phyloP scores from a whole-genome alignment of 2,113 vertebrate species.

The Marmota flaviventris region DNA sequence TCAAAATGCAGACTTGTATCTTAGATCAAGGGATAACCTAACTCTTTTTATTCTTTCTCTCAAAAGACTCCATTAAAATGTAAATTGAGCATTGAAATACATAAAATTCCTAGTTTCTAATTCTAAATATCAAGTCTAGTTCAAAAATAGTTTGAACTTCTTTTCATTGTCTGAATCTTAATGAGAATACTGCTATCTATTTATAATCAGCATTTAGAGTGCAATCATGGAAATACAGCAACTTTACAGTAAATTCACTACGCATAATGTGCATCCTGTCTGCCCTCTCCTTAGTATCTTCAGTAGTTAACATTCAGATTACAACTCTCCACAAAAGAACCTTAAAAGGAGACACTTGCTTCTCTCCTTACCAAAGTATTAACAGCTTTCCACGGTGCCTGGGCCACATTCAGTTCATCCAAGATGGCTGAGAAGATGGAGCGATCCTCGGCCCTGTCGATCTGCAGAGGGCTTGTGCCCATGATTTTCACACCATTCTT shows the following conservation, averaged over 20 bases:
- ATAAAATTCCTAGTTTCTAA: conserved; percentile 66
- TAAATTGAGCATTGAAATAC: conserved; percentile 65
- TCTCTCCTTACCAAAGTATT: conserved; percentile 91
- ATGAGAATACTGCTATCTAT: conserved; percentile 63
- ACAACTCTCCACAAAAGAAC: background rate
- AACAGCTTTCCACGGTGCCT: conserved; percentile 96
- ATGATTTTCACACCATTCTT: conserved; percentile 94
- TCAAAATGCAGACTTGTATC: conserved; percentile 49
- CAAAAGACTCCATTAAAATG: conserved; percentile 77
- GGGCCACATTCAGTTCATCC: conserved; percentile 93
- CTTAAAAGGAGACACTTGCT: background rate
- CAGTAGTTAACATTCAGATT: conserved; percentile 55
- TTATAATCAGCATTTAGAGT: conserved; percentile 67
- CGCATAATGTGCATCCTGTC: background rate
- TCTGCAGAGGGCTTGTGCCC: conserved; percentile 94
- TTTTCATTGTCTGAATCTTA: conserved; percentile 74
- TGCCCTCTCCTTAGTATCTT: conserved; percentile 53
- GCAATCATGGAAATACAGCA: conserved; percentile 52
- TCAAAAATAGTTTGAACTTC: conserved; percentile 75
- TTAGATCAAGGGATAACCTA: conserved; percentile 67
- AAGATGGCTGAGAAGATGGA: conserved; percentile 94
- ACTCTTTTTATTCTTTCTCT: conserved; percentile 61
- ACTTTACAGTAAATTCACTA: conserved; percentile 52
- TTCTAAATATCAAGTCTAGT: conserved; percentile 77
- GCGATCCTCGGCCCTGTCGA: conserved; percentile 95